Percentiles rank a stretch among this genome's conserved stretches.
Conservation (phyloP, 2,888 invertebrate genomes). For the Callyntrura sp. region DNA sequence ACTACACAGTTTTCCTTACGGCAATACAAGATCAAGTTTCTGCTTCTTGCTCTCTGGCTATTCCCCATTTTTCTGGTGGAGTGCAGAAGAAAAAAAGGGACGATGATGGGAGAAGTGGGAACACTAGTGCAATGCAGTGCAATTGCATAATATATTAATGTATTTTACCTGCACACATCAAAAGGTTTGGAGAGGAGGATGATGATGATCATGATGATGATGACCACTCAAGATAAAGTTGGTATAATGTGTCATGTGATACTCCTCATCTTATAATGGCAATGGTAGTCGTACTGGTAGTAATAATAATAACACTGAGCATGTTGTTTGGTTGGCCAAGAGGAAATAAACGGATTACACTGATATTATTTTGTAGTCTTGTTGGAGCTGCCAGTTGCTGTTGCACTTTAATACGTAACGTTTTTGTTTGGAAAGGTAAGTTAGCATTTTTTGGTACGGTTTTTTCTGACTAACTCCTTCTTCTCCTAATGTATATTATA, state of each 20-base stretch:
- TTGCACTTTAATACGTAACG: neutral
- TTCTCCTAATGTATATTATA: slow-evolving; percentile 44
- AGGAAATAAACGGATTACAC: slow-evolving; percentile 67
- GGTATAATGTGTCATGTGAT: slow-evolving; percentile 41
- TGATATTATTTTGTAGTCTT: neutral
- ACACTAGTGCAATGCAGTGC: neutral
- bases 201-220: slow-evolving; percentile 18
- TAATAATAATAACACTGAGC: slow-evolving; percentile 42
- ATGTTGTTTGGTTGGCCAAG: slow-evolving; percentile 35
- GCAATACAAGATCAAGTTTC: slow-evolving; percentile 83
- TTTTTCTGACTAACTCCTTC: too few relatives aligned
- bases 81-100: slow-evolving; percentile 27
- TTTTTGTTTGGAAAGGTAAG: slow-evolving; percentile 72
- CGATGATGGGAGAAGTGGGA: slow-evolving; percentile 29
- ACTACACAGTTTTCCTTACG: slow-evolving; percentile 70
- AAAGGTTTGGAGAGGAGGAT: neutral
- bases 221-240: neutral
- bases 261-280: slow-evolving; percentile 34
- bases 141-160: too few relatives aligned
- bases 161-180: too few relatives aligned
- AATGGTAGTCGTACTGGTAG: too few relatives aligned
- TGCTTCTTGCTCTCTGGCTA: slow-evolving; percentile 4
- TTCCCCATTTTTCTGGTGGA: too few relatives aligned
- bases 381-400: too few relatives aligned
- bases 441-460: slow-evolving; percentile 39